These are phyloP conservation scores for Tautogolabrus adspersus DNA, from an alignment of 2,113 vertebrate genomes.

Conservation along the genomic window DNA sequence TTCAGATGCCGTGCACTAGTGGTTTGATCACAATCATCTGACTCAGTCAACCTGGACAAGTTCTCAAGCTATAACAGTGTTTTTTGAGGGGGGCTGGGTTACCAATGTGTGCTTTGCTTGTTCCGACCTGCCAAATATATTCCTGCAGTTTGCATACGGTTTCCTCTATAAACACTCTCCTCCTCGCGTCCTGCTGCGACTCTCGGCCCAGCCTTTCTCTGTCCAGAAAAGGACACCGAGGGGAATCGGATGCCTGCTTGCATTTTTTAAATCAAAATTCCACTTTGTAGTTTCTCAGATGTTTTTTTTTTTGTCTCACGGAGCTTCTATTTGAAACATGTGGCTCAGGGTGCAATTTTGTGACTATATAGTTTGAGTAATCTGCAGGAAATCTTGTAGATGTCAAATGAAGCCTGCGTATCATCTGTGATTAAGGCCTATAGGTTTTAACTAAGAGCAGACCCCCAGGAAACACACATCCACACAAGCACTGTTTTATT, in stretches of 20 bases:
- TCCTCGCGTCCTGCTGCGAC: constrained; percentile 23
- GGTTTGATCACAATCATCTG: constrained; percentile 4
- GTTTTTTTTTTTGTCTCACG: constrained; percentile 23
- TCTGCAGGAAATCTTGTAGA: constrained; percentile 55
- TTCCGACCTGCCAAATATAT: constrained; percentile 9
- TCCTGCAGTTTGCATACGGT: constrained; percentile 28
- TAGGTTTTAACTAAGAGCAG: constrained; percentile 59
- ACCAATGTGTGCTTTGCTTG: not conserved
- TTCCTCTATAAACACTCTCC: constrained; percentile 37
- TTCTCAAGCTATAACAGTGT: not conserved
- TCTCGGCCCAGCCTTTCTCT: constrained; percentile 32
- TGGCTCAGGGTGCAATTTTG: constrained; percentile 61
- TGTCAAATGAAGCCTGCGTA: constrained; percentile 57
- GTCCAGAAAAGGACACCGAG: constrained; percentile 31
- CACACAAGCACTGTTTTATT: constrained; percentile 16
- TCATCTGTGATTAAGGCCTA: constrained; percentile 54
- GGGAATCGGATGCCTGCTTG: constrained; percentile 23
- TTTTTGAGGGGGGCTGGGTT: not conserved
- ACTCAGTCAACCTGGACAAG: not conserved
- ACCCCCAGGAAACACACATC: constrained; percentile 36
- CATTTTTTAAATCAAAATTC: constrained; percentile 20
- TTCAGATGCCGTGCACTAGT: not conserved
- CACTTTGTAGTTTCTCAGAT: constrained; percentile 28
- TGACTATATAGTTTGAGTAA: constrained; percentile 62
- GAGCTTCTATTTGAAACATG: constrained; percentile 57